Evolutionary conservation across 1,140 invertebrate genomes (phyloP).

Genomic region (Phymastichus coffea): DNA sequence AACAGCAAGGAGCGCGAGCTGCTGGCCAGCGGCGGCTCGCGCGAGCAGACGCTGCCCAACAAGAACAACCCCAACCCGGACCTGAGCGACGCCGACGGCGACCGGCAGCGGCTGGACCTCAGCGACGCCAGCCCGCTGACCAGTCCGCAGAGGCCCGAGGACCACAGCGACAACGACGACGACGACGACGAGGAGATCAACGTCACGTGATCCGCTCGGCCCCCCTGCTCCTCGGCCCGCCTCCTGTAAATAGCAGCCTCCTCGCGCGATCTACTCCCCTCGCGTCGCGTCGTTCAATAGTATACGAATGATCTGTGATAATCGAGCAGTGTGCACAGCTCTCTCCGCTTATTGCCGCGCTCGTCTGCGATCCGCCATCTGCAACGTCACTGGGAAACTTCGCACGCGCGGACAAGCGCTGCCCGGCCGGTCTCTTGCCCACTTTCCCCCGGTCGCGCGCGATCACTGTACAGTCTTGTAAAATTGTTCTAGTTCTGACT

Average conservation of each 20-base stretch:
- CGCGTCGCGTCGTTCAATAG: conserved; percentile 19
- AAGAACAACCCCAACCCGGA: conserved; percentile 97
- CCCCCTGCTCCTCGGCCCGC: conserved; percentile 27
- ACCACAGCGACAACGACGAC: conserved; percentile 71
- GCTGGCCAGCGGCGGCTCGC: conserved; percentile 85
- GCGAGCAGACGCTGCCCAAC: conserved; percentile 93
- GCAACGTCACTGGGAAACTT: no score
- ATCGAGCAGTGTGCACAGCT: neutral
- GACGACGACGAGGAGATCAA: conserved; percentile 80
- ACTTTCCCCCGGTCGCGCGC: no score
- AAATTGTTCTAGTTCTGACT: neutral
- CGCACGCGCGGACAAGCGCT: no score
- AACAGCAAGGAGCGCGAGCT: conserved; percentile 96
- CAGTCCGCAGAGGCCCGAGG: conserved; percentile 56
- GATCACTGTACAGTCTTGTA: neutral
- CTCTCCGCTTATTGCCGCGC: no score
- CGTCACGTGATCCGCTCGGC: conserved; percentile 68
- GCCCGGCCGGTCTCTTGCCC: no score
- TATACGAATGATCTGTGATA: conserved; percentile 28
- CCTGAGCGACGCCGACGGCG: conserved; percentile 84
- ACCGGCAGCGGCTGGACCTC: conserved; percentile 67
- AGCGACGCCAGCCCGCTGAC: conserved; percentile 54
- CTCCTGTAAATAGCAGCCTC: neutral
- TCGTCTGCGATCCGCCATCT: no score
- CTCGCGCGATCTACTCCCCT: neutral